These are phyloP conservation scores for Dicentrarchus labrax DNA, from an alignment of 2,113 vertebrate genomes.

Conservation along the genomic window DNA sequence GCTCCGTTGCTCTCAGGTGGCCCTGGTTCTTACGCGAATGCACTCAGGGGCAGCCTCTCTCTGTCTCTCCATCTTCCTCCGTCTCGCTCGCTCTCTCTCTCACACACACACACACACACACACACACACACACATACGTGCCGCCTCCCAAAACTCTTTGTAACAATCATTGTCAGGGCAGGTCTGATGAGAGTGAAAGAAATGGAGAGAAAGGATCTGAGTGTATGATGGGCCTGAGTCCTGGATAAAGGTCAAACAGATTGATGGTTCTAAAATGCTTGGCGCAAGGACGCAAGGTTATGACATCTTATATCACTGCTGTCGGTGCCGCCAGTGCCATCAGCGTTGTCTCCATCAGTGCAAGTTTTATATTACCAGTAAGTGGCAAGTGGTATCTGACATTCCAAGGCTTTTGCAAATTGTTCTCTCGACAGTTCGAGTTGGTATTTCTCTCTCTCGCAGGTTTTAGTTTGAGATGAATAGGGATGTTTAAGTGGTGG, in stretches of 20 bases:
- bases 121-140: slow-evolving; percentile 30
- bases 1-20: slow-evolving; percentile 77
- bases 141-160: slow-evolving; percentile 41
- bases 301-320: slow-evolving; percentile 74
- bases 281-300: slow-evolving; percentile 70
- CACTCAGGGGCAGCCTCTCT: slow-evolving; percentile 43
- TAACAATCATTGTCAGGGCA: slow-evolving; percentile 64
- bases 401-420: slow-evolving; percentile 73
- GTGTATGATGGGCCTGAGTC: slow-evolving; percentile 52
- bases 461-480: slow-evolving; percentile 76
- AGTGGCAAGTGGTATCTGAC: slow-evolving; percentile 67
- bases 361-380: slow-evolving; percentile 69
- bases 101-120: slow-evolving; percentile 26
- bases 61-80: slow-evolving; percentile 40
- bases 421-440: slow-evolving; percentile 60
- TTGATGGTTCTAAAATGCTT: slow-evolving; percentile 55
- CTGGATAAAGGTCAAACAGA: slow-evolving; percentile 72
- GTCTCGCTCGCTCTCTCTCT: background rate
- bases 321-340: slow-evolving; percentile 58
- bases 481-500: slow-evolving; percentile 79
- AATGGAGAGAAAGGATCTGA: slow-evolving; percentile 50
- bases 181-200: slow-evolving; percentile 50
- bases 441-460: slow-evolving; percentile 57
- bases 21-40: slow-evolving; percentile 53
- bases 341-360: slow-evolving; percentile 57